A percentile compares a stretch with the other conserved stretches of the same genome.
Conservation (phyloP, 2,113 vertebrate genomes). For the Stegastes partitus region DNA sequence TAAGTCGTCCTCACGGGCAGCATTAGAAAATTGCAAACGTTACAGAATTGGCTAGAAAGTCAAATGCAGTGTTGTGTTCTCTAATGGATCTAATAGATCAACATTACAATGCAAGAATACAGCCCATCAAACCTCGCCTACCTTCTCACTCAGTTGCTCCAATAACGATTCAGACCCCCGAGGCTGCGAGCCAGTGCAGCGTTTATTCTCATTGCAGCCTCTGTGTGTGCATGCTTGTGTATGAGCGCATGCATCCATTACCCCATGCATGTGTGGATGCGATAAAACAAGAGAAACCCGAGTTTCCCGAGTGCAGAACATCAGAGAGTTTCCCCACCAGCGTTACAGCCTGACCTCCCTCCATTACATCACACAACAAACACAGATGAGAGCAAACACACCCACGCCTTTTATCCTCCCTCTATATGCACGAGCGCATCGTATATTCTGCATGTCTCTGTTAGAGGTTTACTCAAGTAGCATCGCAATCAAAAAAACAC, state of each 20-base stretch:
- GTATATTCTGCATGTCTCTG: not conserved
- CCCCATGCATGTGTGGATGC: conserved; percentile 1
- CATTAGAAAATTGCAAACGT: not conserved
- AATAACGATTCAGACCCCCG: conserved; percentile 28
- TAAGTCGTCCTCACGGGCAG: not conserved
- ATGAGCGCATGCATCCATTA: conserved; percentile 18
- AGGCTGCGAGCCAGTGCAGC: conserved; percentile 21
- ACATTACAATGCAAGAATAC: conserved; percentile 29
- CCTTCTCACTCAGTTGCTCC: conserved; percentile 14
- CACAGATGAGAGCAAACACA: conserved; percentile 9
- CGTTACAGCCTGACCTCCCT: conserved; percentile 6
- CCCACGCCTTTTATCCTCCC: not conserved
- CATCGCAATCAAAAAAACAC: not conserved
- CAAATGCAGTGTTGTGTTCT: conserved; percentile 2
- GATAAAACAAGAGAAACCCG: conserved; percentile 13
- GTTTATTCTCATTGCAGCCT: conserved; percentile 10
- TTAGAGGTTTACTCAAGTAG: not conserved
- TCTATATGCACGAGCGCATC: not conserved
- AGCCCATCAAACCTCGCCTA: conserved; percentile 6
- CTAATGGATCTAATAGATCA: conserved; percentile 40
- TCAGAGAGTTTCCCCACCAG: conserved; percentile 22
- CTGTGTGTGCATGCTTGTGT: conserved; percentile 5
- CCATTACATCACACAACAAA: conserved; percentile 31
- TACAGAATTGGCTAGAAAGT: conserved; percentile 6
- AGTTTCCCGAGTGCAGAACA: conserved; percentile 16